Base-by-base conservation (phyloP, 2,113 vertebrate genomes). In the Urocynchramus pylzowi region DNA sequence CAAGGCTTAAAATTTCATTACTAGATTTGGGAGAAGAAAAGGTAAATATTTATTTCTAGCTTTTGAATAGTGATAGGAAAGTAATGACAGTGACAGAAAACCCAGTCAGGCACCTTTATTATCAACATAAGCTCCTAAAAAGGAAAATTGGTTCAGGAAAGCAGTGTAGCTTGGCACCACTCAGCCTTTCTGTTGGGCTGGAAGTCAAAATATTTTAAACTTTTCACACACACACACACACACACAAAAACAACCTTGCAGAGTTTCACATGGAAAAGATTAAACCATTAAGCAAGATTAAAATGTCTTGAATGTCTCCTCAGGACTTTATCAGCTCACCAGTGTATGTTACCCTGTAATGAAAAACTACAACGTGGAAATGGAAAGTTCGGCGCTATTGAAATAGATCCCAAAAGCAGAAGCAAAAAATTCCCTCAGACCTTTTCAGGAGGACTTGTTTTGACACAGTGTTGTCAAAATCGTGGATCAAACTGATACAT, bases 391-490 rank as follows among this genome's bases (percentile, higher is more conserved):
- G 0, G 60, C 0, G 0, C 44, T 89, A 16, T 41, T 92, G 95
- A 93, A 95, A 90, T 33, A 31, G 12, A 95, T 30, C 91, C 76
- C 64, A 28, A 87, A 92, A 92, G 90, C 3, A 84, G 83, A 90
- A 95, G 56, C 0, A 1, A 95, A 95, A 95, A 91, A 91, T 84
- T 94, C 89, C 80, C 89, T 84, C 84, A 96, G 86, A 95, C 91
- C 69, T 87, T 92, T 92, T 53, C 86, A 84, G 73, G 47, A 71
- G 89, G 94, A 93, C 91, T 92, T 95, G 89, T 96, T 96, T 90
- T 95, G 94, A 95, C 86, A 91, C 8, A 14, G 19, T 95, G 61
- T 92, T 95, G 95, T 93, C 95, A 95, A 95, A 97, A 91, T 87
- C 18, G 2, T 49, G 84, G 89, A 89, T 93, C 76, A 92, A 93